Evolutionary conservation across 2,113 vertebrate species (phyloP).

Genomic region (Callithrix jacchus): DNA sequence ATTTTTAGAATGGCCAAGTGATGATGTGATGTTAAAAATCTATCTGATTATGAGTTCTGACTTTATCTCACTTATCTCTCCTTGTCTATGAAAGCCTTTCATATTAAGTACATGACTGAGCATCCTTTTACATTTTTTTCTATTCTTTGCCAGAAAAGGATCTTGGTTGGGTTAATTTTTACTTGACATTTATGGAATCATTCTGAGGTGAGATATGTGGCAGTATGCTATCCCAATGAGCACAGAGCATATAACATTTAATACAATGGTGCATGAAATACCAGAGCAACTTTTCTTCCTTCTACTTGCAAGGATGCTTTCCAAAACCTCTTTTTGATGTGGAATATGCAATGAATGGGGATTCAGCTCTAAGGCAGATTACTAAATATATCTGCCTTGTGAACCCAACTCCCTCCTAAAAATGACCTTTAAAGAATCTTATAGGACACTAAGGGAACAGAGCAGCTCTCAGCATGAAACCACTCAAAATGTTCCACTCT

Average conservation of each 20-base stretch:
- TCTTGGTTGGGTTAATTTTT: background rate
- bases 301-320: background rate
- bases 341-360: background rate
- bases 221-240: background rate
- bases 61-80: background rate
- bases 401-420: background rate
- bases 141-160: background rate
- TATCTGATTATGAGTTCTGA: background rate
- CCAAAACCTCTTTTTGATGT: background rate
- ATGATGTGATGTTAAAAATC: background rate
- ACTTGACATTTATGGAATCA: slow-evolving; percentile 20
- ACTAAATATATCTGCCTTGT: background rate
- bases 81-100: background rate
- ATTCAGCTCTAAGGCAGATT: background rate
- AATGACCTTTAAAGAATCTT: background rate
- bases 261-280: slow-evolving; percentile 33
- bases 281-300: background rate
- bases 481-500: background rate
- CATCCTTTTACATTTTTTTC: background rate
- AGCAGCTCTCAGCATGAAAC: background rate
- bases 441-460: background rate
- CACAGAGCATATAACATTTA: background rate
- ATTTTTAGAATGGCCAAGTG: background rate
- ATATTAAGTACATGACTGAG: background rate
- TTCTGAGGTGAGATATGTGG: background rate